A percentile compares a stretch with the other conserved stretches of the same genome.
Conservation (phyloP, 2,113 vertebrate genomes). For the Osmerus mordax region DNA sequence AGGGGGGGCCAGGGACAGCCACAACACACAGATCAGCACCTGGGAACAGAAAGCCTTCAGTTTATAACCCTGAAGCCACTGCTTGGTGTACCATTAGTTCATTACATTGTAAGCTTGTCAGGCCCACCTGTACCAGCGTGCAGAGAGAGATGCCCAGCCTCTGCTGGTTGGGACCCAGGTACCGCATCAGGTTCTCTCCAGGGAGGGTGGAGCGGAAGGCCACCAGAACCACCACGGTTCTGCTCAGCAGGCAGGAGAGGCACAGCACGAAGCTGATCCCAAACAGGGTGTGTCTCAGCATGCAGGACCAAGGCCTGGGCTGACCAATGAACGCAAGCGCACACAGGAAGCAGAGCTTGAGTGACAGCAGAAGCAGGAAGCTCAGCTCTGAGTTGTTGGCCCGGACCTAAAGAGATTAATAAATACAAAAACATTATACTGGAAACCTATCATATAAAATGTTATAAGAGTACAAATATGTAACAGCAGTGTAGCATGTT, state of each 20-base stretch:
- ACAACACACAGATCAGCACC: slow-evolving; percentile 57
- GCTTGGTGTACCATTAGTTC: neutral
- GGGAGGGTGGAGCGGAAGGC: slow-evolving; percentile 51
- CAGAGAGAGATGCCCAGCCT: slow-evolving; percentile 50
- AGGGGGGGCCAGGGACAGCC: slow-evolving; percentile 48
- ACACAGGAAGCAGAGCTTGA: slow-evolving; percentile 56
- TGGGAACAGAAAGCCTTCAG: slow-evolving; percentile 26
- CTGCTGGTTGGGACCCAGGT: slow-evolving; percentile 53
- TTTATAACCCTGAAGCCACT: no score
- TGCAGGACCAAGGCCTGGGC: slow-evolving; percentile 46
- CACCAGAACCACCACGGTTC: slow-evolving; percentile 54
- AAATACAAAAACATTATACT: neutral
- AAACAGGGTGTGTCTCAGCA: slow-evolving; percentile 56
- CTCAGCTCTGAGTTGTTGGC: slow-evolving; percentile 59
- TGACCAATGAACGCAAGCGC: slow-evolving; percentile 48
- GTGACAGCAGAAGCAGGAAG: slow-evolving; percentile 54
- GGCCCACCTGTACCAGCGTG: slow-evolving; percentile 41
- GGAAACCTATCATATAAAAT: no score
- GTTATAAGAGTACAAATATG: no score
- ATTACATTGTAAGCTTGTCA: neutral
- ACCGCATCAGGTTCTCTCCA: slow-evolving; percentile 44
- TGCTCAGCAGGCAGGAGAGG: slow-evolving; percentile 57
- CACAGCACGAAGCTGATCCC: slow-evolving; percentile 62
- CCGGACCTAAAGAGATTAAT: slow-evolving; percentile 25
- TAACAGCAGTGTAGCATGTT: no score